phyloP scores from a whole-genome alignment of 2,797 vertebrate genomes.

The Pelodytes ibericus region DNA sequence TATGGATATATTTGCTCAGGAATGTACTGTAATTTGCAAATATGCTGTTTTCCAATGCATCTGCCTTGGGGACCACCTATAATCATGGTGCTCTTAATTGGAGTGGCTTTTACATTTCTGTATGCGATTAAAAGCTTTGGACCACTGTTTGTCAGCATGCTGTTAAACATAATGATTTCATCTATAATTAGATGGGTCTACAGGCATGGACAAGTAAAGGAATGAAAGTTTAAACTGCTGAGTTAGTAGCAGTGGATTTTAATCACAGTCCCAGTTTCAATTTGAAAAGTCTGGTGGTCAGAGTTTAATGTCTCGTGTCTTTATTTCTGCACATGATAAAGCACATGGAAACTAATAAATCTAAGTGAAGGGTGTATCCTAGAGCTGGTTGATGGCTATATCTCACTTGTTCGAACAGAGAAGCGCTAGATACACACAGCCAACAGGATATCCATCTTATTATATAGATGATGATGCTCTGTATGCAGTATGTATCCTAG shows the following conservation, averaged over 20 bases:
- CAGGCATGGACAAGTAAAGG: neutral
- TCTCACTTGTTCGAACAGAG: too few species aligned
- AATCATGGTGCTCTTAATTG: conserved; percentile 29
- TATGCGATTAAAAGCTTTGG: conserved; percentile 41
- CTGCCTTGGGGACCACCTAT: conserved; percentile 5
- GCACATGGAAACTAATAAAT: too few species aligned
- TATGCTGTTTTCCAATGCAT: neutral
- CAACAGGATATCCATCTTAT: too few species aligned
- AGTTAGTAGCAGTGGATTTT: conserved; percentile 14
- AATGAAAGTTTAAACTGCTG: conserved; percentile 14
- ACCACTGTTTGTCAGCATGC: conserved; percentile 39
- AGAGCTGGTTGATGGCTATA: too few species aligned
- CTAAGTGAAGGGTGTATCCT: too few species aligned
- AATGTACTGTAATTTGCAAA: too few species aligned
- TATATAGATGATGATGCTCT: too few species aligned
- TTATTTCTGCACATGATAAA: too few species aligned
- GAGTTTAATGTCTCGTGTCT: neutral
- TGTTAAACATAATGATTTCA: conserved; percentile 43
- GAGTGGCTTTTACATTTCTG: conserved; percentile 36
- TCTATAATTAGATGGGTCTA: conserved; percentile 33
- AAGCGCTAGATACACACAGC: too few species aligned
- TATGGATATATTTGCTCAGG: too few species aligned
- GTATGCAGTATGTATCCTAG: too few species aligned
- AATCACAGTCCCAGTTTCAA: conserved; percentile 5
- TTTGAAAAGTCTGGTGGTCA: neutral